phyloP scores from a whole-genome alignment of 2,113 vertebrate species.

The Cyprinodon variegatus region DNA sequence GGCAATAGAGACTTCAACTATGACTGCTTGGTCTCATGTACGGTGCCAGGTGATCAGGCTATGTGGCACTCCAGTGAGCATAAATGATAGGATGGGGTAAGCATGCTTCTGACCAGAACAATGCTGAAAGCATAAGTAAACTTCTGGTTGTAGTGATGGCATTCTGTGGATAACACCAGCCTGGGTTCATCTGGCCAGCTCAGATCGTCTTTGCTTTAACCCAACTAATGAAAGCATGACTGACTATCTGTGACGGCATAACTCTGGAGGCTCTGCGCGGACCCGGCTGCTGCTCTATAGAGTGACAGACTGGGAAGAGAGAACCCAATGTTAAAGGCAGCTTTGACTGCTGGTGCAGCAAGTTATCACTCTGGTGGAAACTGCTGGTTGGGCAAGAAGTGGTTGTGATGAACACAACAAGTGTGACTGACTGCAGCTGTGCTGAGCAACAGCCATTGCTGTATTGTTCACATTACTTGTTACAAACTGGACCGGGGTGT shows the following conservation, averaged over 20 bases:
- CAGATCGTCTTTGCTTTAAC: conserved; percentile 17
- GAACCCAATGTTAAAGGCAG: conserved; percentile 59
- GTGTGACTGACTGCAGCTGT: conserved; percentile 44
- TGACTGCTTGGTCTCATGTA: conserved; percentile 61
- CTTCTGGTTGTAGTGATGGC: conserved; percentile 21
- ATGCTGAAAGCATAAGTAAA: conserved; percentile 38
- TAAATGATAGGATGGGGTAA: conserved; percentile 63
- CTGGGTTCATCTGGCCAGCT: conserved; percentile 34
- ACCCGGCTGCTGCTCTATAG: conserved; percentile 31
- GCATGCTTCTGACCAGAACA: conserved; percentile 37
- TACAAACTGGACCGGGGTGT: conserved; percentile 19
- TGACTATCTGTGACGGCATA: conserved; percentile 28
- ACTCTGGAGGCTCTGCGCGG: conserved; percentile 41
- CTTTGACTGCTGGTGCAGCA: conserved; percentile 62
- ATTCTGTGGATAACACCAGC: conserved; percentile 17
- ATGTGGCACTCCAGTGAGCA: conserved; percentile 56
- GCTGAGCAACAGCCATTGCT: conserved; percentile 29
- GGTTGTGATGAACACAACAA: conserved; percentile 46
- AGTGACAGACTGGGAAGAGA: conserved; percentile 38
- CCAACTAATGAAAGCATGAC: conserved; percentile 38
- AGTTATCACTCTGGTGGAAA: conserved; percentile 63
- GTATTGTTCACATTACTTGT: conserved; percentile 36
- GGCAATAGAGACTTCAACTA: conserved; percentile 63
- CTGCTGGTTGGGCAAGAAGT: conserved; percentile 51
- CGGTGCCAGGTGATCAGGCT: conserved; percentile 60